These are phyloP conservation scores for Blera fallax DNA, from an alignment of 2,888 invertebrate genomes.

Conservation along the genomic window DNA sequence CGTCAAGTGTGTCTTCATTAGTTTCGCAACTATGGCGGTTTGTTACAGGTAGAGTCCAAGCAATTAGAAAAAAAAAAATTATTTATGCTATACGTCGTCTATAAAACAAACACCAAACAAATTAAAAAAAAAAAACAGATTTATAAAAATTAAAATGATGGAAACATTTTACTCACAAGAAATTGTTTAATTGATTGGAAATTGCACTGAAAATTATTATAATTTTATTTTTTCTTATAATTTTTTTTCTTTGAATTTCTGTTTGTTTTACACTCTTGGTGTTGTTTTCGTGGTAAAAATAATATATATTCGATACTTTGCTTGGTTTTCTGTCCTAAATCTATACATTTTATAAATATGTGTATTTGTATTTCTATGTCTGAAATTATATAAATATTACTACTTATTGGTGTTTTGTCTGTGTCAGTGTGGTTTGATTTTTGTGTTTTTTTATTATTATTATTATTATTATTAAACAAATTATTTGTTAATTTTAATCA, in stretches of 20 bases:
- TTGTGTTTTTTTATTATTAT: not conserved
- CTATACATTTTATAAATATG: constrained; percentile 21
- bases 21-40: constrained; percentile 96
- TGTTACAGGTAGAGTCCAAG: constrained; percentile 92
- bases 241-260: constrained; percentile 4
- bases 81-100: constrained; percentile 20
- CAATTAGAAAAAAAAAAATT: constrained; percentile 73
- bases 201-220: constrained; percentile 54
- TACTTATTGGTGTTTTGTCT: constrained; percentile 21
- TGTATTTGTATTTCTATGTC: constrained; percentile 28
- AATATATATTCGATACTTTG: constrained; percentile 73
- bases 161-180: constrained; percentile 63
- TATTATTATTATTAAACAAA: not conserved
- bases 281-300: constrained; percentile 61
- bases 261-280: constrained; percentile 52
- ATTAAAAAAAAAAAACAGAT: constrained; percentile 52
- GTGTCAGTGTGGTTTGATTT: constrained; percentile 24
- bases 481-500: not conserved
- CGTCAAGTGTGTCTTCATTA: constrained; percentile 96
- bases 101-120: constrained; percentile 56
- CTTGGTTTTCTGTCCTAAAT: constrained; percentile 78
- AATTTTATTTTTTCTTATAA: constrained; percentile 12
- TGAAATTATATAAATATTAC: not conserved
- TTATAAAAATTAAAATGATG: constrained; percentile 29
- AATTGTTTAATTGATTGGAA: constrained; percentile 42